phyloP scores from a whole-genome alignment of 2,113 vertebrate genomes.

The Channa maculata region DNA sequence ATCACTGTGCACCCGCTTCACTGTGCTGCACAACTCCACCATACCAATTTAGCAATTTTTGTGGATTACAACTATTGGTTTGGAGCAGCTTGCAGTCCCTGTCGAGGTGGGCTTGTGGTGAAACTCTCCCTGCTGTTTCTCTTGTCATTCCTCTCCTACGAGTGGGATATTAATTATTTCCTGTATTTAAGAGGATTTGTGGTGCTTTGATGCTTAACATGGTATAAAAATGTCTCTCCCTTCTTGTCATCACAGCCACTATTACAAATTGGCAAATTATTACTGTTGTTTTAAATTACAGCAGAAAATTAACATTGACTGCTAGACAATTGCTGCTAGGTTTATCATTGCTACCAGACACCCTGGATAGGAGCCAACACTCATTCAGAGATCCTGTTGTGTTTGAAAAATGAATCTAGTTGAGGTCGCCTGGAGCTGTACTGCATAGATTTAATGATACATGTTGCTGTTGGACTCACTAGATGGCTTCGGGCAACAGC shows the following conservation, averaged over 20 bases:
- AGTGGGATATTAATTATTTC: slow-evolving; percentile 17
- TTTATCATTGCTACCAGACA: slow-evolving; percentile 33
- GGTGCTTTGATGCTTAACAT: not conserved
- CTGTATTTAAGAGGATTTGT: slow-evolving; percentile 7
- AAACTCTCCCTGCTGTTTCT: slow-evolving; percentile 11
- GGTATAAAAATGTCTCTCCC: not conserved
- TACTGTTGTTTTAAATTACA: slow-evolving; percentile 29
- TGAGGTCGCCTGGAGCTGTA: not conserved
- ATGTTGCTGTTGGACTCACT: slow-evolving; percentile 23
- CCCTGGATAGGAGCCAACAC: not conserved
- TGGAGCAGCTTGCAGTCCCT: slow-evolving; percentile 2
- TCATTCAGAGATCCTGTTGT: slow-evolving; percentile 17
- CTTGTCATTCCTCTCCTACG: slow-evolving; percentile 13
- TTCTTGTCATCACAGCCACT: not conserved
- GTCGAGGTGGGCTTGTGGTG: slow-evolving; percentile 22
- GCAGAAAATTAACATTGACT: slow-evolving; percentile 15
- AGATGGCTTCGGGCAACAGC: not conserved
- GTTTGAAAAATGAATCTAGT: slow-evolving; percentile 13
- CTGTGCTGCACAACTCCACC: slow-evolving; percentile 30
- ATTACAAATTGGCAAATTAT: not conserved
- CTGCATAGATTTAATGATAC: not conserved
- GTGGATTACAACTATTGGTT: slow-evolving; percentile 6
- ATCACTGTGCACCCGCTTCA: slow-evolving; percentile 25
- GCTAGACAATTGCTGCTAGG: not conserved
- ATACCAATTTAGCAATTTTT: slow-evolving; percentile 6